Evolutionary conservation across 2,888 invertebrate genomes (phyloP), one percentile per base, ranked within the genome.

Genomic region (Pachliopta kotzebuea): DNA sequence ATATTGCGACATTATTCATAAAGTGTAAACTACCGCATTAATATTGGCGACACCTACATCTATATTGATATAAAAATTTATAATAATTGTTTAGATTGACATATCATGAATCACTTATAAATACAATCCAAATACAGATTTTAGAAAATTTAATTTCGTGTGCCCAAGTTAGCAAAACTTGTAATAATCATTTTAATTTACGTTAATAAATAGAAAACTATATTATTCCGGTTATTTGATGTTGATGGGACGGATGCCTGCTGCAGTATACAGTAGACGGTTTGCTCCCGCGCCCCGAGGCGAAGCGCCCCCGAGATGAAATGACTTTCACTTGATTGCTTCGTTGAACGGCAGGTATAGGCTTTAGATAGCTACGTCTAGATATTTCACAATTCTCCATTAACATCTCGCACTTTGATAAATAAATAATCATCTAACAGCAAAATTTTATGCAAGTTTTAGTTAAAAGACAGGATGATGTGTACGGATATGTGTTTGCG

Each of bases 291-390:
- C 52, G 26, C 42, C 63, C 49, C 54, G 6, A 45, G 42, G 54
- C 60, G 53, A 24, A 42, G 45, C 23, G 54, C 45, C 26, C 23
- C 14, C 49, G 49, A 59, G 45, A 59, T 23, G 58, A 55, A 54
- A 55, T 63, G 62, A 53, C 58, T 58, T 57, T 62, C 58, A 24
- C 54, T 45, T 63, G 63, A 54, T 63, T 24, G 56, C 56, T 26
- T 62, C 56, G 52, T 60, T 60, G 60, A 52, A 21, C 26, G 20
- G 23, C 52, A 31, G 52, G 20, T 52, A 52, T 37, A 53, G 21
- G 14, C 31, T 60, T 58, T 6, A 54, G 54, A 54, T 54, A 54
- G 54, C 23, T 54, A 26, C 21, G 18, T 18, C n/a, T 52, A 52
- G 45, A 18, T 45, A 45, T 45, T 45, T 18, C 6, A 45, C 45